phyloP scores from a whole-genome alignment of 2,797 vertebrate genomes.

The Pitangus sulphuratus region DNA sequence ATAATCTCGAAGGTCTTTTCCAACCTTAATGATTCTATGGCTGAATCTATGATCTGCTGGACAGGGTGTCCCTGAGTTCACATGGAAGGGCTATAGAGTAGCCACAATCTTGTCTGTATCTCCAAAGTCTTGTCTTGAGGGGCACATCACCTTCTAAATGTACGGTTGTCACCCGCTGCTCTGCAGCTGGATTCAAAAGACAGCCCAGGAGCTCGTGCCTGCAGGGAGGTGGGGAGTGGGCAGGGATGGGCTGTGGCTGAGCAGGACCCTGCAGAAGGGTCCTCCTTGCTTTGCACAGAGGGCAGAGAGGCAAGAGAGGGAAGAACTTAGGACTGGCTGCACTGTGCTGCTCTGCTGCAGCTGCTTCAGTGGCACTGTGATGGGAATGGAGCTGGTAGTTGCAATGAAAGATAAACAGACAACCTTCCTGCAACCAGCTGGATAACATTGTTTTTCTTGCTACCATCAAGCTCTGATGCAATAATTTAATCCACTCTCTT shows the following conservation, averaged over 20 bases:
- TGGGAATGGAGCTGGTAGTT: neutral
- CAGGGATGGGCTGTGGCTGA: neutral
- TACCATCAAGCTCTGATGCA: neutral
- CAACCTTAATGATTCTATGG: neutral
- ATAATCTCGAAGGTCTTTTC: neutral
- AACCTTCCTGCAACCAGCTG: neutral
- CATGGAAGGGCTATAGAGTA: neutral
- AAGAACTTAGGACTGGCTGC: neutral
- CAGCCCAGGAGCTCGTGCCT: accelerated
- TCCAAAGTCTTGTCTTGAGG: neutral
- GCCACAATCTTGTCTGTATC: neutral
- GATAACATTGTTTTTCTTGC: neutral
- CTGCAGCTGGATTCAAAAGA: neutral
- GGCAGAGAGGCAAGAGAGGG: neutral
- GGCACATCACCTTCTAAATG: neutral
- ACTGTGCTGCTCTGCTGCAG: neutral
- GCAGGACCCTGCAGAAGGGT: neutral
- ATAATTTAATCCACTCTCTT: neutral
- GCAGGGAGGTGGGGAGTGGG: neutral
- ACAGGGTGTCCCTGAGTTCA: neutral
- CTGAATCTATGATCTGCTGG: neutral
- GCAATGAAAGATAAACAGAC: neutral
- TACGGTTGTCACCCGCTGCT: neutral
- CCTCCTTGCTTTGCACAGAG: neutral
- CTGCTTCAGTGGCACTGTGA: neutral